These are phyloP conservation scores for Drosophila barbarae DNA, from an alignment of 2,888 invertebrate genomes.

Conservation along the genomic window DNA sequence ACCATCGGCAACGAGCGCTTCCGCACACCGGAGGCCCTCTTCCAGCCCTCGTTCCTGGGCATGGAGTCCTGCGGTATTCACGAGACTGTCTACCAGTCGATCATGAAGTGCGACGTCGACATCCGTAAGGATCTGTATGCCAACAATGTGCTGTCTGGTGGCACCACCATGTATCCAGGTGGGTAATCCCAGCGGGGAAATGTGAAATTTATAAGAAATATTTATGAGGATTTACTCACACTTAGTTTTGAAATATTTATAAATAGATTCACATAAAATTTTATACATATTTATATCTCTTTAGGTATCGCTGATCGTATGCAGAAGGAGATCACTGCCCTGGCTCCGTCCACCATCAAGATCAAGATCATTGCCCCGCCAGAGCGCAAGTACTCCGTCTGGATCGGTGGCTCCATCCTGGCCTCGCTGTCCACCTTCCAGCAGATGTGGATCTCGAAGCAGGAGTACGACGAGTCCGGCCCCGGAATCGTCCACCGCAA, in stretches of 20 bases:
- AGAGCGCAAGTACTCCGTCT: constrained; percentile 93
- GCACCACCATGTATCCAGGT: constrained; percentile 93
- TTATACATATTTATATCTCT: background rate
- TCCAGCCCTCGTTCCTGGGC: constrained; percentile 94
- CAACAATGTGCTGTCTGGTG: constrained; percentile 94
- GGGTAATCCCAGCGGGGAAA: constrained; percentile 2
- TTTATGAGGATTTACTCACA: background rate
- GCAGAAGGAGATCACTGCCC: constrained; percentile 93
- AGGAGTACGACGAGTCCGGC: constrained; percentile 85
- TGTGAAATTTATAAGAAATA: background rate
- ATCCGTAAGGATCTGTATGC: constrained; percentile 96
- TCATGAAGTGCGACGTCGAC: constrained; percentile 98
- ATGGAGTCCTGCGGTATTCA: constrained; percentile 94
- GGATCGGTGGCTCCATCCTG: constrained; percentile 92
- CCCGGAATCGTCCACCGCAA: constrained; percentile 94
- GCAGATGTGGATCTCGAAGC: constrained; percentile 95
- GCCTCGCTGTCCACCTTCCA: constrained; percentile 94
- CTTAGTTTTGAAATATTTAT: background rate
- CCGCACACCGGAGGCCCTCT: constrained; percentile 96
- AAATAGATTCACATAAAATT: background rate
- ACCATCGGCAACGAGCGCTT: constrained; percentile 96
- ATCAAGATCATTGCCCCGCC: constrained; percentile 96
- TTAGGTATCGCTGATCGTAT: constrained; percentile 90
- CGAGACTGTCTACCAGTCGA: constrained; percentile 96
- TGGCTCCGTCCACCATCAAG: constrained; percentile 95